Conservation (phyloP, 2,888 invertebrate genomes). For the Cantharis rustica region DNA sequence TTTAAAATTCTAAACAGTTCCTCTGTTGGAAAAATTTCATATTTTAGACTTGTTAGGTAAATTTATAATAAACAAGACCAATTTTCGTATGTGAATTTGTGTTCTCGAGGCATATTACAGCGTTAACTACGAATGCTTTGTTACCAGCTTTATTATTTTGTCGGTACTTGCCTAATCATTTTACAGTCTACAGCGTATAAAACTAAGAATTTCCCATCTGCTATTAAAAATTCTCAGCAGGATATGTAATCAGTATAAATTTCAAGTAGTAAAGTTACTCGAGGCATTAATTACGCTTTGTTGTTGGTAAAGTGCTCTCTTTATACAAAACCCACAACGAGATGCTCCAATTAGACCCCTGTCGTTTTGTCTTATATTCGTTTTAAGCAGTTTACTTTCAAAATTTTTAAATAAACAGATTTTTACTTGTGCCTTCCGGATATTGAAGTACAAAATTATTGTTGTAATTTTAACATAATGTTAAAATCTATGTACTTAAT, state of each 20-base stretch:
- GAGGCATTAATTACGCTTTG: slow-evolving; percentile 41
- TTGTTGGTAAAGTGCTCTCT: slow-evolving; percentile 25
- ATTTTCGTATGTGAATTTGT: not conserved
- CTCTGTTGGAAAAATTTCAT: too few species aligned
- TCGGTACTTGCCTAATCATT: not conserved
- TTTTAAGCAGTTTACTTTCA: slow-evolving; percentile 40
- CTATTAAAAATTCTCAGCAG: slow-evolving; percentile 7
- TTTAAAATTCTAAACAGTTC: too few species aligned
- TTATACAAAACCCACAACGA: slow-evolving; percentile 30
- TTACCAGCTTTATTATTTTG: not conserved
- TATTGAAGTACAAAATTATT: slow-evolving; percentile 5
- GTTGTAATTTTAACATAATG: not conserved
- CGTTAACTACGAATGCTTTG: not conserved
- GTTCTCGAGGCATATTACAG: not conserved
- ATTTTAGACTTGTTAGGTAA: not conserved
- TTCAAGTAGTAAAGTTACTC: slow-evolving; percentile 36
- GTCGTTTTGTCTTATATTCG: slow-evolving; percentile 39
- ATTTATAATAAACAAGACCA: not conserved
- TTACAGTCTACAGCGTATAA: not conserved
- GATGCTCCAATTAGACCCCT: slow-evolving; percentile 33
- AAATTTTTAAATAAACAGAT: slow-evolving; percentile 37
- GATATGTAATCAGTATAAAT: slow-evolving; percentile 14
- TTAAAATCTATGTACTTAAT: not conserved
- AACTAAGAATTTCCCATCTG: not conserved
- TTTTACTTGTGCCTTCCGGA: slow-evolving; percentile 13